Conservation (phyloP, 2,797 vertebrate species). For the Knipowitschia caucasica region DNA sequence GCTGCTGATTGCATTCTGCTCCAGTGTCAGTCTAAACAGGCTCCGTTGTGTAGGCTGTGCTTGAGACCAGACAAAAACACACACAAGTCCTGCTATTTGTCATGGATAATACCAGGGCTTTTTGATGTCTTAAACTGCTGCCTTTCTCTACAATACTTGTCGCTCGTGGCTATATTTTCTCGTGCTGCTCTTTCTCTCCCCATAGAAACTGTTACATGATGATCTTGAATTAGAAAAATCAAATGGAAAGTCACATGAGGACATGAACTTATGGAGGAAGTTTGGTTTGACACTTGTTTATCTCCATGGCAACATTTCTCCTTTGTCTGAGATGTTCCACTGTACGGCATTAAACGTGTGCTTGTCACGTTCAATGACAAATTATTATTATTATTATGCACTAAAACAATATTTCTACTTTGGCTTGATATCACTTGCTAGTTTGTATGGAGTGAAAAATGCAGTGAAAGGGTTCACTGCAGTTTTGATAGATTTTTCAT, state of each 20-base stretch:
- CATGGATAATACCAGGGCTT: constrained; percentile 5
- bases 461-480: no score
- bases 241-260: background rate
- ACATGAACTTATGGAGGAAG: no score
- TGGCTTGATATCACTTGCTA: no score
- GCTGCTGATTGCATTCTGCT: background rate
- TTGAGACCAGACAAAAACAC: constrained; percentile 10
- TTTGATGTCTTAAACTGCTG: constrained; percentile 2
- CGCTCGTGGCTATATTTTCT: constrained; percentile 3
- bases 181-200: background rate
- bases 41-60: constrained; percentile 2
- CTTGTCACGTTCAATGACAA: no score
- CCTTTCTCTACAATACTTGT: background rate
- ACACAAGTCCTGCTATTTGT: constrained; percentile 5
- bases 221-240: background rate
- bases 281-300: no score
- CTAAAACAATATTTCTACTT: no score
- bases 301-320: background rate
- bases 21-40: constrained; percentile 3
- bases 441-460: no score
- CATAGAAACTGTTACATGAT: no score
- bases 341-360: no score
- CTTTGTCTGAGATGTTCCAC: no score
- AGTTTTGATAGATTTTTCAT: no score
- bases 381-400: no score